Evolutionary conservation across 2,888 invertebrate species (phyloP).

Genomic region (Phlogophora meticulosa): DNA sequence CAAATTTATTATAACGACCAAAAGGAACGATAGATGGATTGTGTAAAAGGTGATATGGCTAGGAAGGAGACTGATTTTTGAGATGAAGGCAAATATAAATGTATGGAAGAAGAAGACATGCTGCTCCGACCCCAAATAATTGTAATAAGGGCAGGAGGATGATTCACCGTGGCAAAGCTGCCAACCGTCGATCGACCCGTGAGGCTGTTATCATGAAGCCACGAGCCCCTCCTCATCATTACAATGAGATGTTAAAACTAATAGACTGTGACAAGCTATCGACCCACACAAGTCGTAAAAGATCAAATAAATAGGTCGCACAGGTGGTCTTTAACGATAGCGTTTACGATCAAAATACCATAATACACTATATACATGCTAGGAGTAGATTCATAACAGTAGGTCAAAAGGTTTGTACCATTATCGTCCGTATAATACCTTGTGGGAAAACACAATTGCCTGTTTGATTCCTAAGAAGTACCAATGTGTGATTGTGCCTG

Average conservation of each 20-base stretch:
- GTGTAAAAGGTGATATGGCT: no score
- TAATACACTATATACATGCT: not conserved
- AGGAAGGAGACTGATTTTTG: no score
- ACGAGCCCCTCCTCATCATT: not conserved
- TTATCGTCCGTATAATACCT: slow-evolving; percentile 35
- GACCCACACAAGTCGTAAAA: slow-evolving; percentile 31
- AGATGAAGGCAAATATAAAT: no score
- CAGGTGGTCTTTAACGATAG: slow-evolving; percentile 39
- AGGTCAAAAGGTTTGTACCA: slow-evolving; percentile 22
- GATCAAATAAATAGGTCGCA: slow-evolving; percentile 4
- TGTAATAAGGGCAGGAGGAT: no score
- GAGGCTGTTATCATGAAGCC: no score
- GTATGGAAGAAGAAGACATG: no score
- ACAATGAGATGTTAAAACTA: slow-evolving; percentile 31
- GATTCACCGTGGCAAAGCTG: no score
- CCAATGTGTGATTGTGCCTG: not conserved
- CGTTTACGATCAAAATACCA: slow-evolving; percentile 39
- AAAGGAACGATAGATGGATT: no score
- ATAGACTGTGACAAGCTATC: slow-evolving; percentile 17
- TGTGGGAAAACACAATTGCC: not conserved
- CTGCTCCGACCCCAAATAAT: no score
- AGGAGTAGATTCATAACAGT: slow-evolving; percentile 32
- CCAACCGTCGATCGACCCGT: no score
- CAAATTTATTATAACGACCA: no score
- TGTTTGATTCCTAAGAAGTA: slow-evolving; percentile 1